These are phyloP conservation scores for Halyomorpha halys DNA, from an alignment of 1,140 invertebrate genomes.

Conservation along the genomic window DNA sequence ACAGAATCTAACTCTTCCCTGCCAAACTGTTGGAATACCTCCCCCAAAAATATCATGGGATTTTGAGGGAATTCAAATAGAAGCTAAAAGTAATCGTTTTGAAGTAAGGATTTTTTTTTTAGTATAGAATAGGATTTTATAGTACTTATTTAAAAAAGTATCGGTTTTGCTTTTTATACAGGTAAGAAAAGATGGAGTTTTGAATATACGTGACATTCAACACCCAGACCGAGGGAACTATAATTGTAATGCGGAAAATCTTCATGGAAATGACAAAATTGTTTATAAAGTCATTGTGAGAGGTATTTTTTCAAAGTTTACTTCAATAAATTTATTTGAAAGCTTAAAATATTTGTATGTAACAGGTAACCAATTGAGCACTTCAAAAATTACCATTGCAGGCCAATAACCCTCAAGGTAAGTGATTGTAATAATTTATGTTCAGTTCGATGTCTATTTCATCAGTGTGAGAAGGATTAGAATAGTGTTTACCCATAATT, in stretches of 20 bases:
- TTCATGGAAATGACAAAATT: slow-evolving; percentile 73
- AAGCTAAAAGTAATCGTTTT: slow-evolving; percentile 2
- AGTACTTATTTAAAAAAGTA: too few relatives aligned
- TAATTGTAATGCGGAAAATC: slow-evolving; percentile 74
- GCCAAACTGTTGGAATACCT: slow-evolving; percentile 68
- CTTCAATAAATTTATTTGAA: background rate
- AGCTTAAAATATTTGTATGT: too few relatives aligned
- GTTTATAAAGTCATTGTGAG: slow-evolving; percentile 57
- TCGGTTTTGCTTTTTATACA: slow-evolving; percentile 25
- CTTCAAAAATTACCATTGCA: too few relatives aligned
- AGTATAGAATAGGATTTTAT: too few relatives aligned
- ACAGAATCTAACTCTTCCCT: slow-evolving; percentile 64
- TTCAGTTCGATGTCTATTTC: too few relatives aligned
- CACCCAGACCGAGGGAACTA: slow-evolving; percentile 80
- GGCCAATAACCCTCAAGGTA: too few relatives aligned
- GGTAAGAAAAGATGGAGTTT: slow-evolving; percentile 32
- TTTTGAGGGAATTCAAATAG: slow-evolving; percentile 30
- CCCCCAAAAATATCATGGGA: slow-evolving; percentile 31
- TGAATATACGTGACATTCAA: slow-evolving; percentile 55
- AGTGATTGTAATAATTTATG: too few relatives aligned
- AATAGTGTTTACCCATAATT: too few relatives aligned
- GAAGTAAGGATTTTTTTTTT: background rate
- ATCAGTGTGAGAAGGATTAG: too few relatives aligned
- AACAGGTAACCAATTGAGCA: too few relatives aligned
- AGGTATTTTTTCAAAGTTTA: slow-evolving; percentile 38